A percentile compares a stretch with the other conserved stretches of the same genome.
Conservation (phyloP, 2,888 invertebrate species). For the Oconnorella tubifera region DNA sequence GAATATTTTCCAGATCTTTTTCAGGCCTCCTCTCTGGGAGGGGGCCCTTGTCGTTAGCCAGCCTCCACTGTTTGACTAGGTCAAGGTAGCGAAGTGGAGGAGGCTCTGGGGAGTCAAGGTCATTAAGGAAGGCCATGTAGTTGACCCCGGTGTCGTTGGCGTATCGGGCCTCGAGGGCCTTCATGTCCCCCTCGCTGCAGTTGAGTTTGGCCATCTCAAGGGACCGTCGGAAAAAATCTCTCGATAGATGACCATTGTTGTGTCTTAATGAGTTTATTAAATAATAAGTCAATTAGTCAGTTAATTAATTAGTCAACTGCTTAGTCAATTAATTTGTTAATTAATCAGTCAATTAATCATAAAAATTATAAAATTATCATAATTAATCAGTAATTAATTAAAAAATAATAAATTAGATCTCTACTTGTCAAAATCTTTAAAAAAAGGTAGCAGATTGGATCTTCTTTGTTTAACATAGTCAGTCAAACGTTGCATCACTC, state of each 20-base stretch:
- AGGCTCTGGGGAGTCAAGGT: conserved; percentile 46
- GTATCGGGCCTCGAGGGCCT: conserved; percentile 51
- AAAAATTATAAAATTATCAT: no score
- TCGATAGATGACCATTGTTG: conserved; percentile 54
- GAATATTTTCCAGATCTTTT: conserved; percentile 48
- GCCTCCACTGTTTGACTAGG: conserved; percentile 43
- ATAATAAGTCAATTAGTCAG: no score
- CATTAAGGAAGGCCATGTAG: conserved; percentile 49
- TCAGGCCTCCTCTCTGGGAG: conserved; percentile 33
- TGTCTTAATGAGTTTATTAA: conserved; percentile 45
- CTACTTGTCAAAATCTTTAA: conserved; percentile 56
- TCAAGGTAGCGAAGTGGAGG: conserved; percentile 45
- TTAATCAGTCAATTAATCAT: no score
- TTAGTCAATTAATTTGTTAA: no score
- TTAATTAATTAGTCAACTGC: no score
- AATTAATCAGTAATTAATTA: background rate
- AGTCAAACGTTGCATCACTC: conserved; percentile 48
- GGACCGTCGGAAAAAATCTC: conserved; percentile 52
- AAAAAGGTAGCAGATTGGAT: conserved; percentile 50
- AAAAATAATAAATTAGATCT: background rate
- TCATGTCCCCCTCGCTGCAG: conserved; percentile 47
- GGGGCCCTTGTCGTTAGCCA: conserved; percentile 40
- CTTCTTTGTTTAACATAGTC: conserved; percentile 48
- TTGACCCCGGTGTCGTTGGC: conserved; percentile 54
- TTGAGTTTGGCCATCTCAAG: conserved; percentile 51